Evolutionary conservation across 1,140 invertebrate species (phyloP).

Genomic region (Psilanteris sp.): DNA sequence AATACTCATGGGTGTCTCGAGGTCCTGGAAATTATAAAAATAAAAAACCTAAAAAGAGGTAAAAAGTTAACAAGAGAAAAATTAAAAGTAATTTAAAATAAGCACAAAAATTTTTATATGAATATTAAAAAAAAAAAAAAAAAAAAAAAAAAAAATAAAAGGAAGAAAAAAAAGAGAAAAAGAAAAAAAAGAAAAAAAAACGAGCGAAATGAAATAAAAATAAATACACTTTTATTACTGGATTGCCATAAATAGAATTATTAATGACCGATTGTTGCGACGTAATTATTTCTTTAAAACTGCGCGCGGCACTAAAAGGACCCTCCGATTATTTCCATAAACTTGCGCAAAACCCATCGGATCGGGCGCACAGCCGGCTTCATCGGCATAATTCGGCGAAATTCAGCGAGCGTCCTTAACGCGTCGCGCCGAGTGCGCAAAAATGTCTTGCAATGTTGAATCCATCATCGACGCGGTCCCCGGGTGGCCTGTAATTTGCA

Average conservation of each 20-base stretch:
- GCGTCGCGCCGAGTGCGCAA: slow-evolving; percentile 5
- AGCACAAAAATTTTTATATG: too few relatives aligned
- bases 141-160: too few relatives aligned
- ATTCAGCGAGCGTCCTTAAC: slow-evolving; percentile 3
- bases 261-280: background rate
- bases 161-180: too few relatives aligned
- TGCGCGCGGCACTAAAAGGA: background rate
- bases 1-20: too few relatives aligned
- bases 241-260: background rate
- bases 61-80: too few relatives aligned
- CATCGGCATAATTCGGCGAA: slow-evolving; percentile 4
- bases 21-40: too few relatives aligned
- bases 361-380: background rate
- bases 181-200: too few relatives aligned
- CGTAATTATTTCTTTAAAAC: background rate
- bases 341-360: background rate
- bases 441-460: slow-evolving; percentile 22
- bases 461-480: background rate
- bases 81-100: too few relatives aligned
- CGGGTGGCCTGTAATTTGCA: slow-evolving; percentile 18
- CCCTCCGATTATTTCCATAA: background rate
- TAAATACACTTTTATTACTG: background rate
- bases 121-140: too few relatives aligned
- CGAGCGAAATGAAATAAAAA: too few relatives aligned
- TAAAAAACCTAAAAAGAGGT: too few relatives aligned